These are phyloP conservation scores for Gambusia yucatana DNA, from an alignment of 2,797 vertebrate species.

Conservation along the genomic window DNA sequence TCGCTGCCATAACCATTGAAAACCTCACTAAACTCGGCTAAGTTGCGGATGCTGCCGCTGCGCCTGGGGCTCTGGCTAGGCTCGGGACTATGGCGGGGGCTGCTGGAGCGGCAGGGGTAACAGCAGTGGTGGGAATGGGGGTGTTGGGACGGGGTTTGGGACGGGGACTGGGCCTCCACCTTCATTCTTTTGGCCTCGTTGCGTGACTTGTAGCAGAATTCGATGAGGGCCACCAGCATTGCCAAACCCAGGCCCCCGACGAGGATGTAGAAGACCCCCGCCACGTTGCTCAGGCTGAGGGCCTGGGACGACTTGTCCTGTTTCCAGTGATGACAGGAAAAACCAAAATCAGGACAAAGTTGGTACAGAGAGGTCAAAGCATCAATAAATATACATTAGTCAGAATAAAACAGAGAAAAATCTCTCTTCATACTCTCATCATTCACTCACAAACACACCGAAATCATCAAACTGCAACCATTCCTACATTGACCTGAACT, in stretches of 20 bases:
- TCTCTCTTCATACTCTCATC: slow-evolving; percentile 8
- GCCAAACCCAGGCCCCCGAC: slow-evolving; percentile 97
- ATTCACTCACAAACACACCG: slow-evolving; percentile 38
- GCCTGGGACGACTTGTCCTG: slow-evolving; percentile 97
- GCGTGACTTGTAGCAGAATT: slow-evolving; percentile 99
- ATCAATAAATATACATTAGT: slow-evolving; percentile 16
- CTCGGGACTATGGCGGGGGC: slow-evolving; percentile 53
- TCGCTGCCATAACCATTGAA: slow-evolving; percentile 92
- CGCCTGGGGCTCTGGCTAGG: slow-evolving; percentile 50
- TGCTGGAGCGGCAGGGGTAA: slow-evolving; percentile 54
- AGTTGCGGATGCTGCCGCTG: slow-evolving; percentile 88
- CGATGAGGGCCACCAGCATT: slow-evolving; percentile 99
- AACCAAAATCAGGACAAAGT: slow-evolving; percentile 39
- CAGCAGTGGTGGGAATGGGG: slow-evolving; percentile 50
- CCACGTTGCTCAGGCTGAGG: slow-evolving; percentile 97
- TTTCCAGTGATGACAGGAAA: slow-evolving; percentile 31
- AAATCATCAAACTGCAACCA: slow-evolving; percentile 7
- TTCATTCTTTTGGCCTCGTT: slow-evolving; percentile 99
- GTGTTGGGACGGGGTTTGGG: slow-evolving; percentile 77
- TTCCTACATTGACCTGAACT: background rate
- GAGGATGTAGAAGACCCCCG: slow-evolving; percentile 99
- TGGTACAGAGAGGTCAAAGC: slow-evolving; percentile 23
- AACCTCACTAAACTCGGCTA: slow-evolving; percentile 94
- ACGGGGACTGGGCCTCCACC: slow-evolving; percentile 89
- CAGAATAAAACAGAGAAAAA: background rate